Base-by-base conservation (phyloP, 2,888 invertebrate species). In the Leptopilina drosophilae region DNA sequence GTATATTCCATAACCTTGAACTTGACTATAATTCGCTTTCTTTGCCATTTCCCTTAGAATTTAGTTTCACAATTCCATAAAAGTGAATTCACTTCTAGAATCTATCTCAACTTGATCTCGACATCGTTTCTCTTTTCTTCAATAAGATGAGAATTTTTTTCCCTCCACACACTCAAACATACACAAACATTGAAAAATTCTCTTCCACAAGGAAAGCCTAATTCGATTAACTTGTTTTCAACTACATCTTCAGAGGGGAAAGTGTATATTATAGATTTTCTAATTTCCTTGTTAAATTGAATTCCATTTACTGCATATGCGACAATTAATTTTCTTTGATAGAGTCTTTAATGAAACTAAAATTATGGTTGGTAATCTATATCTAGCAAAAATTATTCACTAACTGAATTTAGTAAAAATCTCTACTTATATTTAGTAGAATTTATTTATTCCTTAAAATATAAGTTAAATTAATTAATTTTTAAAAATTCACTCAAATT, bases 21-120 rank as follows among this genome's bases (percentile, higher is more conserved):
- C 67, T 69, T 69, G 46, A 26, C 46, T 49, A n/a, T n/a, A 69
- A 69, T 53, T 49, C 49, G 49, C 49, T 69, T 49, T 53, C 49
- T 20, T 53, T 69, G 67, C 49, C 20, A 69, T 69, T 69, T 69
- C 67, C 67, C 67, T 69, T 69, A 20, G 46, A 49, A 49, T 69
- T 69, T 20, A 69, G 12, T 69, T 46, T 69, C 67, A 69, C 67
- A 26, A 26, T 49, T 69, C 49, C 65, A 65, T 69, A 53, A 69
- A 69, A 49, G 49, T 20, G 26, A 26, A 20, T 69, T 69, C 49
- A 15, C 46, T 49, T 53, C 67, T 46, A 53, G 67, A 69, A 53
- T 69, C 49, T 53, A 69, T 69, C 49, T 69, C 26, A 69, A 69
- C 12, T 69, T 69, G 26, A 69, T 69, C 67, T 69, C 26, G 49